phyloP scores from a whole-genome alignment of 2,797 vertebrate genomes.

The Hipposideros larvatus region DNA sequence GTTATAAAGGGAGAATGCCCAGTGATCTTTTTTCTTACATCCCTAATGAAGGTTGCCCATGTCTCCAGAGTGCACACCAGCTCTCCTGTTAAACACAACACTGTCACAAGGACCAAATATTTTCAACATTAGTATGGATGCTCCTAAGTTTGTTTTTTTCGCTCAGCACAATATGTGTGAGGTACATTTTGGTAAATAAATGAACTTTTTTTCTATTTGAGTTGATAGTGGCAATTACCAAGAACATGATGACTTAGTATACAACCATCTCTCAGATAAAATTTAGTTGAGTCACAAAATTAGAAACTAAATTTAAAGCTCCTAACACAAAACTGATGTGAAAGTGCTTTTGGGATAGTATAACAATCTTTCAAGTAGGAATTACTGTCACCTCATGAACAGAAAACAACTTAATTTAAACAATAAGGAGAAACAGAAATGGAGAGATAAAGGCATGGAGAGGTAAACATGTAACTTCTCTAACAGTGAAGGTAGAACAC shows the following conservation, averaged over 20 bases:
- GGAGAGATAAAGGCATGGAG: background rate
- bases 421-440: conserved; percentile 38
- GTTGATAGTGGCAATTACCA: background rate
- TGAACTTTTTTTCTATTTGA: background rate
- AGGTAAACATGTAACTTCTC: background rate
- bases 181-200: background rate
- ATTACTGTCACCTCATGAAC: background rate
- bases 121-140: background rate
- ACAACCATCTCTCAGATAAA: background rate
- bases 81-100: background rate
- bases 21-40: background rate
- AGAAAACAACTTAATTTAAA: conserved; percentile 61
- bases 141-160: background rate
- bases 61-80: background rate
- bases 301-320: background rate
- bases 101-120: background rate
- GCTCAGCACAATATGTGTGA: background rate
- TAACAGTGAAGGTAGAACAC: conserved; percentile 42
- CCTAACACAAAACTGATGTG: background rate
- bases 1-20: background rate
- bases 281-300: background rate
- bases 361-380: background rate
- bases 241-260: background rate
- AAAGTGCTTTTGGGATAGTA: background rate
- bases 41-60: background rate